phyloP scores from a whole-genome alignment of 2,797 vertebrate genomes.

The Anomalospiza imberbis region DNA sequence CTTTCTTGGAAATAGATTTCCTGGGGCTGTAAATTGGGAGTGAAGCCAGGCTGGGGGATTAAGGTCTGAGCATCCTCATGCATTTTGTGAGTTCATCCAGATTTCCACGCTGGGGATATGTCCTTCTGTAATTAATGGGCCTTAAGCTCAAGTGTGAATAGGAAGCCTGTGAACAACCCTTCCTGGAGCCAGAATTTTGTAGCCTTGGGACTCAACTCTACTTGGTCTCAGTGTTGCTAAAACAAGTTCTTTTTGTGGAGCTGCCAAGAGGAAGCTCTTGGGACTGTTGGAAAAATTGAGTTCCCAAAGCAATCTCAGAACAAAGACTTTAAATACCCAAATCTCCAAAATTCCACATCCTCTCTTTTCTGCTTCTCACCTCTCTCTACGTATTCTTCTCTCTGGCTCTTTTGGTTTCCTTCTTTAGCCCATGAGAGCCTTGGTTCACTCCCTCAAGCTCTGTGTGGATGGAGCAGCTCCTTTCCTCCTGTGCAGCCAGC shows the following conservation, averaged over 20 bases:
- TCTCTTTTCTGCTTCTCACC: neutral
- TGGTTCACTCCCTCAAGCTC: neutral
- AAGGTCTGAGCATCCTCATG: neutral
- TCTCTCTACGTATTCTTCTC: neutral
- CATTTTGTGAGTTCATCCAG: neutral
- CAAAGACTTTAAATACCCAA: neutral
- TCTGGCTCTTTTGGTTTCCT: neutral
- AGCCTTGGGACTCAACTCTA: neutral
- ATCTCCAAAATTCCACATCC: neutral
- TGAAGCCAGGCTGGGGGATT: conserved; percentile 7
- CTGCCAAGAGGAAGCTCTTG: neutral
- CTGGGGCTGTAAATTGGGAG: conserved; percentile 5
- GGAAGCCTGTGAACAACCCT: neutral
- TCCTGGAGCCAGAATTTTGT: conserved; percentile 1
- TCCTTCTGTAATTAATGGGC: conserved; percentile 17
- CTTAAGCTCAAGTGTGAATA: conserved; percentile 6
- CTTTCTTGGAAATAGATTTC: conserved; percentile 29
- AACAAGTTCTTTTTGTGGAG: neutral
- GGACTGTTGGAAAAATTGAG: neutral
- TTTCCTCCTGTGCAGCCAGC: neutral
- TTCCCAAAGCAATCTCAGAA: neutral
- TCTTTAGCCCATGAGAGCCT: neutral
- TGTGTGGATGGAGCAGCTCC: neutral
- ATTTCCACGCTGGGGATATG: neutral
- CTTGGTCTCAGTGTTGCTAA: neutral